Percentiles rank a stretch among this genome's conserved stretches.
Conservation (phyloP, 2,888 invertebrate genomes). For the Cyaniris semiargus region DNA sequence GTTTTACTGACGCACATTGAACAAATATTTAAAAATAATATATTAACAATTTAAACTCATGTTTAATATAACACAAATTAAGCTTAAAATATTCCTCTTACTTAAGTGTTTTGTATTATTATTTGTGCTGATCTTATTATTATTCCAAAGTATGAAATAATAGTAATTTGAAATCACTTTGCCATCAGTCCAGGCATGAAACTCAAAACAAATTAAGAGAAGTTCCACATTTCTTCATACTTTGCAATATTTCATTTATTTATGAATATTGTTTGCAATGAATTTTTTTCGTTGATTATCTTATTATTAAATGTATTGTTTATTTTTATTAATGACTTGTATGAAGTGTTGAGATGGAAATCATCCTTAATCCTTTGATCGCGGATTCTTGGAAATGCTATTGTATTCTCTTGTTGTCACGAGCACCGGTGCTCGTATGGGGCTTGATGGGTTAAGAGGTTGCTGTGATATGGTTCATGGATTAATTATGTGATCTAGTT, state of each 20-base stretch:
- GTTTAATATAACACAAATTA: not conserved
- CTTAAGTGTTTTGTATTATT: not conserved
- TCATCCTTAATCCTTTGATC: slow-evolving; percentile 7
- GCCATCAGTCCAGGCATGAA: not conserved
- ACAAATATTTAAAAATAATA: slow-evolving; percentile 2
- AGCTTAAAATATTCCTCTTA: not conserved
- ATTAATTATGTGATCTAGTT: slow-evolving; percentile 32
- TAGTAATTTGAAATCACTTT: not conserved
- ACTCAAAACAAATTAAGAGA: not conserved
- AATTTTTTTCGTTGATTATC: not conserved
- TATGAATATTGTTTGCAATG: not conserved
- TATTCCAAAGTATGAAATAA: not conserved
- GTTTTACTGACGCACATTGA: not conserved
- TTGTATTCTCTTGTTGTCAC: too few species aligned
- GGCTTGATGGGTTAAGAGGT: too few species aligned
- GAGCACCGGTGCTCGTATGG: too few species aligned
- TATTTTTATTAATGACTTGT: not conserved
- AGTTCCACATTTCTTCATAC: not conserved
- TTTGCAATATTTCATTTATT: not conserved
- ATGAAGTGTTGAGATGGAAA: not conserved
- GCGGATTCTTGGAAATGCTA: too few species aligned
- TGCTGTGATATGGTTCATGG: slow-evolving; percentile 34
- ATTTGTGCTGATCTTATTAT: not conserved
- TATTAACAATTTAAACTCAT: too few species aligned
- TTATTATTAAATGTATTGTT: not conserved